Conservation (phyloP, 1,140 invertebrate genomes). For the Berghia stephanieae region DNA sequence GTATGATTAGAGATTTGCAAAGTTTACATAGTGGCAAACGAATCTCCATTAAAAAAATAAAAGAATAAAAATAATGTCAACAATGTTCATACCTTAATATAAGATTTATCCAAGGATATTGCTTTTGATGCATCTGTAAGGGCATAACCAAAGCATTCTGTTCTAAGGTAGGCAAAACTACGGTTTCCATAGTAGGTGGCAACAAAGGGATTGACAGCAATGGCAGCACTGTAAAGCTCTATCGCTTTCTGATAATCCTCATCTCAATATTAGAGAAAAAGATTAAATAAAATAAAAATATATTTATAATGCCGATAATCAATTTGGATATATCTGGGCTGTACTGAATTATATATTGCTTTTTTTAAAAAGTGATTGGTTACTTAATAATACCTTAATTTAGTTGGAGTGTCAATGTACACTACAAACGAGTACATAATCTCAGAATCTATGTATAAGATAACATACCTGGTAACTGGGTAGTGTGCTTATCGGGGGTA, state of each 20-base stretch:
- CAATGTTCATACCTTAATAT: conserved; percentile 82
- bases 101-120: conserved; percentile 87
- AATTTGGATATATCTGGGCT: neutral
- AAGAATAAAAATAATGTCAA: neutral
- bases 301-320: neutral
- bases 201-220: conserved; percentile 82
- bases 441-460: no score
- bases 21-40: no score
- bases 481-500: no score
- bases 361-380: neutral
- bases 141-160: conserved; percentile 93
- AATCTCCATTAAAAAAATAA: no score
- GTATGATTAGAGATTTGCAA: no score
- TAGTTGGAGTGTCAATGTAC: no score
- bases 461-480: no score
- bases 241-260: conserved; percentile 90
- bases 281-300: conserved; percentile 8
- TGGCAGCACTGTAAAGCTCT: conserved; percentile 89
- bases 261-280: conserved; percentile 73
- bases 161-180: conserved; percentile 91
- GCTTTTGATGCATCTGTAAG: conserved; percentile 90
- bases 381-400: neutral
- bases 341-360: neutral
- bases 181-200: conserved; percentile 85
- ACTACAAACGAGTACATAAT: no score